Evolutionary conservation across 2,113 vertebrate genomes (phyloP), one percentile per base, ranked within the genome.

Genomic region (Hemiscyllium ocellatum): DNA sequence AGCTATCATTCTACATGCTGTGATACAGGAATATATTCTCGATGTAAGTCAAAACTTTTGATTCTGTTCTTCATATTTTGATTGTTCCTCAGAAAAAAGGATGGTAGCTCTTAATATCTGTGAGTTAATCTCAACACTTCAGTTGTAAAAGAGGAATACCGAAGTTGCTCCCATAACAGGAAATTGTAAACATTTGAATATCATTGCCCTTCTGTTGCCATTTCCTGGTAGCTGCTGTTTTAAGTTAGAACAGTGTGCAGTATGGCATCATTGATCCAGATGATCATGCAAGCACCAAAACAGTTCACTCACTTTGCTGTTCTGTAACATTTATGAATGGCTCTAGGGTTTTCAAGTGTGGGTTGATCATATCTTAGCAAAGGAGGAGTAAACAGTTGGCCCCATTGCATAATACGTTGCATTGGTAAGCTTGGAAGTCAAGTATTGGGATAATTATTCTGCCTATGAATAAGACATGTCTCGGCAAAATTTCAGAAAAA

Each of bases 21-120:
- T 98, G 97, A 98, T 98, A 96, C 98, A 98, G 96, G 98, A 98
- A 96, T 97, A 97, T 96, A 97, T 98, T 96, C 97, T 98, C 1
- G 98, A 98, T 47, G 98, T 98, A 97, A 98, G 98, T 98, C 22
- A 65, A 85, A 85, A 95, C 5, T 33, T 47, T 29, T n/a, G 37
- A n/a, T 83, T n/a, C 37, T 68, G 1, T 22, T 94, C 70, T 94
- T 8, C 22, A 93, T 37, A 93, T 66, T 93, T 7, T 66, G 89
- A 66, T 37, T 68, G 20, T 52, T 29, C 66, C 52, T 26, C 12
- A 13, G 1, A 19, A n/a, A 80, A n/a, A n/a, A 65, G 10, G 56
- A 61, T 61, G 7, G 56, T 61, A 2, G 12, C 56, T 61, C 10
- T 61, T 61, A 61, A 61, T 12, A 61, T 61, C 56, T 8, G 10